Conservation (phyloP, 1,140 invertebrate genomes). For the Amphibalanus amphitrite region DNA sequence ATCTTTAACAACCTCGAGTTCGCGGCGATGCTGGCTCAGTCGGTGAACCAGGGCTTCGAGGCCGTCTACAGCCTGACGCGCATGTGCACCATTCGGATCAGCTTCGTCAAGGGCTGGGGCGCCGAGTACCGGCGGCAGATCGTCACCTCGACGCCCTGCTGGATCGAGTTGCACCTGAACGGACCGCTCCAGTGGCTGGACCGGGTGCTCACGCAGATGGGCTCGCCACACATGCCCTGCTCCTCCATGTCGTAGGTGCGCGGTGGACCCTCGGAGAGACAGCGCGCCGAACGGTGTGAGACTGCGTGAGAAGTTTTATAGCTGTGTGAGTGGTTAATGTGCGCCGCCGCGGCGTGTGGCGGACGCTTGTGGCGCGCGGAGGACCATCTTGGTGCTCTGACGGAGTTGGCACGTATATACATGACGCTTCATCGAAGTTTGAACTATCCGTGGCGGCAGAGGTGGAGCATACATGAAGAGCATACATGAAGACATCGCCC, state of each 20-base stretch:
- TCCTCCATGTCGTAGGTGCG: conserved; percentile 33
- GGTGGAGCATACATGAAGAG: no score
- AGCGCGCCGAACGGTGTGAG: no score
- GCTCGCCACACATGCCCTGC: conserved; percentile 35
- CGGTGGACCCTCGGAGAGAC: no score
- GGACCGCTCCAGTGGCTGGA: conserved; percentile 96
- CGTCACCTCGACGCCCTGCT: conserved; percentile 95
- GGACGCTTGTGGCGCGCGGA: not conserved
- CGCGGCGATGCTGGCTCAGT: conserved; percentile 84
- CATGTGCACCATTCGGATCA: conserved; percentile 99
- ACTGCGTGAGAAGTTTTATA: no score
- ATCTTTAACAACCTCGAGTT: conserved; percentile 99
- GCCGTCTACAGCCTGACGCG: conserved; percentile 92
- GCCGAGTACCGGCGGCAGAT: conserved; percentile 92
- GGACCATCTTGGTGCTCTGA: no score
- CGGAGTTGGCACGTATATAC: no score
- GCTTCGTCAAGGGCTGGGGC: conserved; percentile 98
- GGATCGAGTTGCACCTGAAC: conserved; percentile 97
- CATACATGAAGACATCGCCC: no score
- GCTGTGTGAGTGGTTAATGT: not conserved
- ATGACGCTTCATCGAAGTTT: no score
- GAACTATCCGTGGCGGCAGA: no score
- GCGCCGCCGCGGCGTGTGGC: no score
- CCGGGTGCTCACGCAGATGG: conserved; percentile 51
- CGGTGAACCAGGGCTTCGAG: conserved; percentile 94